phyloP scores from a whole-genome alignment of 2,888 invertebrate genomes.

The Melanostoma mellinum region DNA sequence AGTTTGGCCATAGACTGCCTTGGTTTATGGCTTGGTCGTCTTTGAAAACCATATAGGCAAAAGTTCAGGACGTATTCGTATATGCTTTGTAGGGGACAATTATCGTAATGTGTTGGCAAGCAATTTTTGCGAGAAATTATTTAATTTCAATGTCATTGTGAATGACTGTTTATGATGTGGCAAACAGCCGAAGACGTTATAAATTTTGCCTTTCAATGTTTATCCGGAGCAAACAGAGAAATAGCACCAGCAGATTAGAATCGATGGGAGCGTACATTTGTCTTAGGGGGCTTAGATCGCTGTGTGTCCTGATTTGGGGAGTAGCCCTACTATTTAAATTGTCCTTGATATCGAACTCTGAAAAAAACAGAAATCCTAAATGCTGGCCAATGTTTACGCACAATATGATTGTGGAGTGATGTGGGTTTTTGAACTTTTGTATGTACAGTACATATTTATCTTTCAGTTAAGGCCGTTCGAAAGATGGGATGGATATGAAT shows the following conservation, averaged over 20 bases:
- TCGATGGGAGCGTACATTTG: background rate
- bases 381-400: too few species aligned
- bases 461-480: too few species aligned
- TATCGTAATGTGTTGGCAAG: conserved; percentile 53
- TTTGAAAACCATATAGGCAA: background rate
- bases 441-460: too few species aligned
- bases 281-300: background rate
- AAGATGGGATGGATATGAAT: too few species aligned
- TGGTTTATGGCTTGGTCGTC: conserved; percentile 33
- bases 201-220: conserved; percentile 32
- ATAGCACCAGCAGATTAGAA: background rate
- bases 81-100: conserved; percentile 22
- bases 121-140: conserved; percentile 27
- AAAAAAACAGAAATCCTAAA: too few species aligned
- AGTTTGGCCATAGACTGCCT: conserved; percentile 48
- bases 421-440: too few species aligned
- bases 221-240: background rate
- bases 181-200: conserved; percentile 32
- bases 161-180: conserved; percentile 56
- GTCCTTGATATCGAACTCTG: too few species aligned
- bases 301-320: too few species aligned
- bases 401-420: too few species aligned
- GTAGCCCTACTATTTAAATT: too few species aligned
- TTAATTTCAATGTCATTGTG: conserved; percentile 54
- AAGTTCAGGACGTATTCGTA: conserved; percentile 18